Evolutionary conservation across 2,888 invertebrate species (phyloP), one percentile per base, ranked within the genome.

Genomic region (Pogonocherus hispidulus): DNA sequence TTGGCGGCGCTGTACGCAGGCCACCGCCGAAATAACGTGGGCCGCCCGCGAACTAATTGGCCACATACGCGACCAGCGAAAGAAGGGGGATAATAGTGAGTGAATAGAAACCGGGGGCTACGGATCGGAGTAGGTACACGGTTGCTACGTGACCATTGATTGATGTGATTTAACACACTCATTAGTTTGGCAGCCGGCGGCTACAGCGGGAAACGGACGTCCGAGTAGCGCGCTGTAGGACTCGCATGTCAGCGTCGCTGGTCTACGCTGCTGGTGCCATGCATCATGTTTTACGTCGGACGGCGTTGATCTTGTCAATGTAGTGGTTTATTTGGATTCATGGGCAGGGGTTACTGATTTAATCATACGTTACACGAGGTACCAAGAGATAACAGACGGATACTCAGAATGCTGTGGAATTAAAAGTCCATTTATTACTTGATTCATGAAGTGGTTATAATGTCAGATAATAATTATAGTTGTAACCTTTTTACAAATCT

Each of bases 101-200:
- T 57, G 69, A 52, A 54, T 55, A 59, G 49, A 44, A 32, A n/a
- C n/a, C n/a, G n/a, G 51, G 70, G 71, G 72, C 60, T 57, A 72
- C 72, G 77, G 77, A 81, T 82, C 80, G 80, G 81, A 81, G 80
- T n/a, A n/a, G n/a, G n/a, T 81, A 80, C 75, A 76, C 78, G 78
- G 82, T 83, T 83, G 82, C 82, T 80, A 83, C 75, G 82, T 83
- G 83, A 83, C 83, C 82, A 83, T 83, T 83, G 83, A 83, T 83
- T 83, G 83, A 83, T 83, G 83, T 81, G 83, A 83, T 83, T 83
- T 82, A 83, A 83, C 83, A 81, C 82, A 83, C 79, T 82, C 83
- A 82, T 83, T 83, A 83, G 82, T 66, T 82, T 79, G 76, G 73
- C 66, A 71, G 63, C 64, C 59, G 44, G 54, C 67, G 46, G 54